A percentile compares a stretch with the other conserved stretches of the same genome.
Evolutionary conservation across 2,113 vertebrate genomes (phyloP).

Genomic region (Megaceryle maxima): DNA sequence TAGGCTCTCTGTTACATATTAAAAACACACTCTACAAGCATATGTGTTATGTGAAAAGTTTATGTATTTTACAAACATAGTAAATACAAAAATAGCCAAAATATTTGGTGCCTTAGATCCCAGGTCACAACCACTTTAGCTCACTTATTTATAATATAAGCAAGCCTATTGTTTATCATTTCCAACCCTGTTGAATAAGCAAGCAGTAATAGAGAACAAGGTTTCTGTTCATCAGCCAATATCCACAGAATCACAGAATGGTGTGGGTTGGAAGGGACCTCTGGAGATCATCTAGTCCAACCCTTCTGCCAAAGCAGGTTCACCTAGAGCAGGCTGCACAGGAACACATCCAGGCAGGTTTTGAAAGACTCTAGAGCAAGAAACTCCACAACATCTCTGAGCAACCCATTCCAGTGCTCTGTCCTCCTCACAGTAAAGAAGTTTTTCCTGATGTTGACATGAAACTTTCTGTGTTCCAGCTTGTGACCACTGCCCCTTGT

Average conservation of each 20-base stretch:
- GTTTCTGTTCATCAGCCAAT: not conserved
- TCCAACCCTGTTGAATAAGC: not conserved
- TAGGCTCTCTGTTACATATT: not conserved
- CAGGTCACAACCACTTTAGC: not conserved
- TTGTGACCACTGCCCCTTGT: no score
- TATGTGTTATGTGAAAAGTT: not conserved
- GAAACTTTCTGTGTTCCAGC: no score
- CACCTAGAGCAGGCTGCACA: no score
- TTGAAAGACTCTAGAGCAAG: no score
- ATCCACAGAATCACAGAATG: not conserved
- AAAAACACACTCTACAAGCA: not conserved
- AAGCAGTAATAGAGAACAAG: not conserved
- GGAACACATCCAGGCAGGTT: no score
- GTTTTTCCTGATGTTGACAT: no score
- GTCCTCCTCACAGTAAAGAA: no score
- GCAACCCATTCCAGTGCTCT: no score
- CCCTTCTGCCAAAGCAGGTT: no score
- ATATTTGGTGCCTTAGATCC: not conserved
- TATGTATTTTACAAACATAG: not conserved
- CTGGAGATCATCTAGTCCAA: no score
- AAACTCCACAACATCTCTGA: no score
- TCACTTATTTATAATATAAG: not conserved
- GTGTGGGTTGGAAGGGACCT: no score
- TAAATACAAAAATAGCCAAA: not conserved
- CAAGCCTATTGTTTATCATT: not conserved